phyloP scores from a whole-genome alignment of 2,113 vertebrate species.

The Carassius carassius region DNA sequence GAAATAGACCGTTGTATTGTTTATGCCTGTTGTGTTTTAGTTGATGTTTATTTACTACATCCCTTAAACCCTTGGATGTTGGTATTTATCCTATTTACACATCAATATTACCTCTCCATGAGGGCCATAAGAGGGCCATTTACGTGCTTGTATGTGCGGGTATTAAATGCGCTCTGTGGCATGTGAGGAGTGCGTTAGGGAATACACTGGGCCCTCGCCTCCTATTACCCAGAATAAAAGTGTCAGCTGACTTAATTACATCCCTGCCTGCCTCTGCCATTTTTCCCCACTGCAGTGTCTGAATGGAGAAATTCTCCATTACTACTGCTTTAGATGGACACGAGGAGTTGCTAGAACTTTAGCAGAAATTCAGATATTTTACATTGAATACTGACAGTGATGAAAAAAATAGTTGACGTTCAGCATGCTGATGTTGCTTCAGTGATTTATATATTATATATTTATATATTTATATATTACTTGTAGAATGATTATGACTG shows the following conservation, averaged over 20 bases:
- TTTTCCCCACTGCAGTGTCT: slow-evolving; percentile 73
- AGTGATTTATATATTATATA: background rate
- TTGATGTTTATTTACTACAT: slow-evolving; percentile 82
- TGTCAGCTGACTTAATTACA: slow-evolving; percentile 78
- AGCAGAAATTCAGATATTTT: background rate
- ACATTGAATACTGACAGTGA: background rate
- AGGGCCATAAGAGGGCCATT: slow-evolving; percentile 91
- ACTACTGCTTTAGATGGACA: slow-evolving; percentile 55
- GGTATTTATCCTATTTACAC: slow-evolving; percentile 98
- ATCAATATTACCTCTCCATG: slow-evolving; percentile 93
- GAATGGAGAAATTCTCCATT: slow-evolving; percentile 67
- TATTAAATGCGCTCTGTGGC: slow-evolving; percentile 89
- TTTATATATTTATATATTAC: slow-evolving; percentile 51
- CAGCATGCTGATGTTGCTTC: background rate
- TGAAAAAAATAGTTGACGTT: background rate
- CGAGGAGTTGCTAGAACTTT: background rate
- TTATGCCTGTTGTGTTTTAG: slow-evolving; percentile 68
- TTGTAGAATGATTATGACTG: slow-evolving; percentile 58
- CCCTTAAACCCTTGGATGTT: slow-evolving; percentile 87
- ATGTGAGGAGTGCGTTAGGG: slow-evolving; percentile 82
- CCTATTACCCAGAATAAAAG: slow-evolving; percentile 81
- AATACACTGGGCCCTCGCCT: slow-evolving; percentile 81
- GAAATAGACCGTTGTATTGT: slow-evolving; percentile 49
- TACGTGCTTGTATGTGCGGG: slow-evolving; percentile 91
- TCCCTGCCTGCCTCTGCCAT: slow-evolving; percentile 72